A percentile compares a stretch with the other conserved stretches of the same genome.
Evolutionary conservation across 2,888 invertebrate genomes (phyloP).

Genomic region (Rotaria socialis): DNA sequence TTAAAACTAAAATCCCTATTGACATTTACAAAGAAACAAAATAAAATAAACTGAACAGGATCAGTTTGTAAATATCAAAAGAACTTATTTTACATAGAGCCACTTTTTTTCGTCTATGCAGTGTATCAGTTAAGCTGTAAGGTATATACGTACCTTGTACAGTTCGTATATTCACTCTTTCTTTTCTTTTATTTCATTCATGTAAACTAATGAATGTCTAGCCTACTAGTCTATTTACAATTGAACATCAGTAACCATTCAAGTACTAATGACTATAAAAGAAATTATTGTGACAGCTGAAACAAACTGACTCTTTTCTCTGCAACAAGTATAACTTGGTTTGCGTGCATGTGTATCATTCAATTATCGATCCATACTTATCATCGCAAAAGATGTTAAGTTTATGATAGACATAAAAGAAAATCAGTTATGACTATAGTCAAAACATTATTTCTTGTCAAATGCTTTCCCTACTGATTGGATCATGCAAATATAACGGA

Average conservation of each 20-base stretch:
- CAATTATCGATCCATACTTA: background rate
- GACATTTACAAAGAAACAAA: constrained; percentile 28
- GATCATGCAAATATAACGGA: background rate
- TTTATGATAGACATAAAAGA: background rate
- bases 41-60: constrained; percentile 29
- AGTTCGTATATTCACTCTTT: background rate
- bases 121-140: background rate
- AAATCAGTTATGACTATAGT: background rate
- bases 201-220: constrained; percentile 4
- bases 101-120: background rate
- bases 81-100: background rate
- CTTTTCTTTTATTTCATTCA: background rate
- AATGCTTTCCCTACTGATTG: background rate
- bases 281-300: background rate
- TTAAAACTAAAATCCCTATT: background rate
- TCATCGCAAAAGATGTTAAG: background rate
- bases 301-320: background rate
- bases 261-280: background rate
- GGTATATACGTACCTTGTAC: background rate
- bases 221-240: background rate
- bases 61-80: constrained; percentile 15
- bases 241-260: background rate
- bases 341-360: constrained; percentile 5
- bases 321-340: background rate
- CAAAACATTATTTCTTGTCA: background rate